Evolutionary conservation across 2,888 invertebrate species (phyloP).

Genomic region (Rhagonycha fulva): DNA sequence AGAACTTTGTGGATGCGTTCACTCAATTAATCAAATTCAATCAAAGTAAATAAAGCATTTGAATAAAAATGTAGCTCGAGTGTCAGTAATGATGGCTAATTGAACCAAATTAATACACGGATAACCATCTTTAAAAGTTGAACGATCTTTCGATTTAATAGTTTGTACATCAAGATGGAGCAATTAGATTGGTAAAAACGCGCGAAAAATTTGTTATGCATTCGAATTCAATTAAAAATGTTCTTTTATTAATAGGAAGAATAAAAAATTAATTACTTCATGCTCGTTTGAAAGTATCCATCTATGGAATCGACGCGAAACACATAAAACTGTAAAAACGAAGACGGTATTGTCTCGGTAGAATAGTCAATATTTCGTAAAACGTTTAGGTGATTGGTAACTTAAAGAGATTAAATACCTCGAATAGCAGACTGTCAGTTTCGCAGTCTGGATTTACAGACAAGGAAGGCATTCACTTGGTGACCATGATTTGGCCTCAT

Average conservation of each 20-base stretch:
- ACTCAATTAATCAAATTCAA: background rate
- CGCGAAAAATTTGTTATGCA: background rate
- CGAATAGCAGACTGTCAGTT: background rate
- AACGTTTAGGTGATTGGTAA: background rate
- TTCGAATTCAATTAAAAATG: background rate
- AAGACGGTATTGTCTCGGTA: background rate
- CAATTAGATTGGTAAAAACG: background rate
- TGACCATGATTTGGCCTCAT: slow-evolving; percentile 3
- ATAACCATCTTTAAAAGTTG: background rate
- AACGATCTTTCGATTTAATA: slow-evolving; percentile 2
- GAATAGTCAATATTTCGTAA: background rate
- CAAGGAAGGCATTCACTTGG: slow-evolving; percentile 3
- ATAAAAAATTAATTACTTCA: background rate
- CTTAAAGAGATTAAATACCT: background rate
- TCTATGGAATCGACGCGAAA: background rate
- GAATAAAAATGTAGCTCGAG: background rate
- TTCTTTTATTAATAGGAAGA: background rate
- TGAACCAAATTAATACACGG: background rate
- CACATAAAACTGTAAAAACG: background rate
- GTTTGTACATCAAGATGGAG: background rate
- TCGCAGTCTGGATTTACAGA: slow-evolving; percentile 2
- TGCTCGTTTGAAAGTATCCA: background rate
- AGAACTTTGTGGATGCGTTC: background rate
- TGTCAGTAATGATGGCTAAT: background rate
- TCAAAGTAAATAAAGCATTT: background rate